Percentiles rank a stretch among this genome's conserved stretches.
Conservation (phyloP, 2,113 vertebrate species). For the Seriola dumerili region DNA sequence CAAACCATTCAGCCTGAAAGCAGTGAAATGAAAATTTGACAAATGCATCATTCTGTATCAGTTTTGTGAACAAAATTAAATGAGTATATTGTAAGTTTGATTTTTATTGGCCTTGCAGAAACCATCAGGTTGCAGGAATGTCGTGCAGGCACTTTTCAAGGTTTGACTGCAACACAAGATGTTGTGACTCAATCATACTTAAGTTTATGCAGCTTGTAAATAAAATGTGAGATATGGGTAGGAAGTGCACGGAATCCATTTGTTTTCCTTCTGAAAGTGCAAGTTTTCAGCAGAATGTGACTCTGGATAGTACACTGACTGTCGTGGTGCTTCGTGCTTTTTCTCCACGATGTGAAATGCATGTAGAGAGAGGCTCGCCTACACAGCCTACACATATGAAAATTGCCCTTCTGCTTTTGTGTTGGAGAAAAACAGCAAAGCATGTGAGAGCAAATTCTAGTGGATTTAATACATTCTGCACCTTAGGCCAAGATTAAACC, state of each 20-base stretch:
- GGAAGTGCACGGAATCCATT: background rate
- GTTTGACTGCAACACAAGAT: background rate
- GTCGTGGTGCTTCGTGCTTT: constrained; percentile 7
- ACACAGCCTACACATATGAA: constrained; percentile 58
- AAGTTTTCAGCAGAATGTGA: background rate
- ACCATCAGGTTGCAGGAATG: background rate
- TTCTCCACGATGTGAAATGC: constrained; percentile 28
- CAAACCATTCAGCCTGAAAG: constrained; percentile 1
- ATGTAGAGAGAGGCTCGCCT: constrained; percentile 40
- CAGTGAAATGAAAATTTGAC: constrained; percentile 3
- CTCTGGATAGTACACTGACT: constrained; percentile 4
- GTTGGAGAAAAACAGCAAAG: constrained; percentile 30
- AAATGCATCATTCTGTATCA: background rate
- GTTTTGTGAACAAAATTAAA: constrained; percentile 1
- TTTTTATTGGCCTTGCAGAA: background rate
- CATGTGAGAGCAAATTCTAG: constrained; percentile 45
- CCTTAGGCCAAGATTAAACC: constrained; percentile 70
- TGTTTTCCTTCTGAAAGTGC: background rate
- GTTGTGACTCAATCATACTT: background rate
- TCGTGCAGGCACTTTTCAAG: background rate
- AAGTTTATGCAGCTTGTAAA: background rate
- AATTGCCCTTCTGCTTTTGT: constrained; percentile 58
- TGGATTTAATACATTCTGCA: constrained; percentile 63
- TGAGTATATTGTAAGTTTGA: background rate
- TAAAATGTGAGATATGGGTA: background rate